Evolutionary conservation across 2,113 vertebrate genomes (phyloP).

Genomic region (Rhinolophus ferrumequinum): DNA sequence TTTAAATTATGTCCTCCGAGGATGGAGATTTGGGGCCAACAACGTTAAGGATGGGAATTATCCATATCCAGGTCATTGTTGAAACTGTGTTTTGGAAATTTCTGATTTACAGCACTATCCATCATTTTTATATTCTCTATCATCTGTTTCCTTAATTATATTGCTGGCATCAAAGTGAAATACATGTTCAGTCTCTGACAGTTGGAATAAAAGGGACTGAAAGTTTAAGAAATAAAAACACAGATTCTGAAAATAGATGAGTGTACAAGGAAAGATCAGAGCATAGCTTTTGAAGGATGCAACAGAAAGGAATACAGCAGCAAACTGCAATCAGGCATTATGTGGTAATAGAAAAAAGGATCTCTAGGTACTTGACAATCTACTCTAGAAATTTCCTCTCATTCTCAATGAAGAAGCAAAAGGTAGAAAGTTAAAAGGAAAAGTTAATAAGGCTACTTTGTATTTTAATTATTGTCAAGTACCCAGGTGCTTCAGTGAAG

Average conservation of each 20-base stretch:
- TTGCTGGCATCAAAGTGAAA: conserved; percentile 30
- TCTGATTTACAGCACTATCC: conserved; percentile 1
- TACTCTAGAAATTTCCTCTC: conserved; percentile 34
- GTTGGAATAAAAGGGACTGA: background rate
- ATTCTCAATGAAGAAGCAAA: conserved; percentile 16
- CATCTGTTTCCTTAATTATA: conserved; percentile 40
- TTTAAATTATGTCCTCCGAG: background rate
- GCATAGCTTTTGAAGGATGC: background rate
- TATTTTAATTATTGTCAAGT: conserved; percentile 82
- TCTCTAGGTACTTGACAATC: background rate
- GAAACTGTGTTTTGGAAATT: conserved; percentile 1
- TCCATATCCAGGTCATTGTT: background rate
- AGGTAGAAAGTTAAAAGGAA: conserved; percentile 62
- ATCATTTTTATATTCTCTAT: background rate
- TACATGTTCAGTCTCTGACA: background rate
- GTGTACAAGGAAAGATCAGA: background rate
- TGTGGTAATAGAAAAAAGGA: background rate
- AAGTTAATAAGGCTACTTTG: conserved; percentile 76
- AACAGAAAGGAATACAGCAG: background rate
- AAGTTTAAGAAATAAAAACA: conserved; percentile 58
- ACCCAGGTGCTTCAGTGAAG: conserved; percentile 78
- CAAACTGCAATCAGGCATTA: background rate
- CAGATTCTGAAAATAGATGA: conserved; percentile 18
- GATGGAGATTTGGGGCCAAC: background rate
- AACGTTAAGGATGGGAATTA: background rate